Base-by-base conservation (phyloP, 2,888 invertebrate genomes). In the Drosophila meridionalis region DNA sequence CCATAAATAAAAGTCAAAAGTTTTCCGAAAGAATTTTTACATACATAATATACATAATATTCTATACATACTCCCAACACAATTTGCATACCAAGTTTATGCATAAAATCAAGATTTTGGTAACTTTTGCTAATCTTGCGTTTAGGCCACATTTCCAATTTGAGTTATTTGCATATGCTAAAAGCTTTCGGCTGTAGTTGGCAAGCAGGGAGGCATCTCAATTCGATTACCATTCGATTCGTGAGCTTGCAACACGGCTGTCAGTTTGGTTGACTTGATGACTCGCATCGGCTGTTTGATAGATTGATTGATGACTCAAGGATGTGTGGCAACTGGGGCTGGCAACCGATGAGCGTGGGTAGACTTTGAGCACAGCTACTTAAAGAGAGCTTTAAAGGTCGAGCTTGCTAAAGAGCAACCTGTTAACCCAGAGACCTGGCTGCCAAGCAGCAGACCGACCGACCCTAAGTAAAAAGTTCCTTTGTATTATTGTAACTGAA, bases 221-320 rank as follows among this genome's bases (percentile, higher is more conserved):
- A 62, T 78, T 89, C 73, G 87, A 87, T 84, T 87, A 76, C 69
- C 84, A 81, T 87, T 89, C 79, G 84, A 84, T 84, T 86, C 87
- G 73, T 86, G 86, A 86, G 70, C 83, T 88, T 73, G 65, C 65
- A 78, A 69, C 77, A 75, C 71, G 73, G 68, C 82, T 85, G 89
- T 83, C 84, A 86, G 78, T 74, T 67, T 32, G 69, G 61, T 63
- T 80, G 89, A 84, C 83, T 88, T 83, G 89, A 88, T 84, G 83
- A 88, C 89, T 88, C 66, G 82, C 71, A 83, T 83, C 73, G 72
- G 60, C 47, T 69, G 69, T 30, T 67, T 61, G 74, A 68, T 65
- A 42, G 77, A 69, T 86, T 89, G 85, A 85, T 84, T 80, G 87
- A 85, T 84, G 84, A 69, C 43, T 56, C 50, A 20, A 56, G 65